Percentiles rank a stretch among this genome's conserved stretches.
Conservation (phyloP, 2,113 vertebrate species). For the Sinocyclocheilus anophthalmus region DNA sequence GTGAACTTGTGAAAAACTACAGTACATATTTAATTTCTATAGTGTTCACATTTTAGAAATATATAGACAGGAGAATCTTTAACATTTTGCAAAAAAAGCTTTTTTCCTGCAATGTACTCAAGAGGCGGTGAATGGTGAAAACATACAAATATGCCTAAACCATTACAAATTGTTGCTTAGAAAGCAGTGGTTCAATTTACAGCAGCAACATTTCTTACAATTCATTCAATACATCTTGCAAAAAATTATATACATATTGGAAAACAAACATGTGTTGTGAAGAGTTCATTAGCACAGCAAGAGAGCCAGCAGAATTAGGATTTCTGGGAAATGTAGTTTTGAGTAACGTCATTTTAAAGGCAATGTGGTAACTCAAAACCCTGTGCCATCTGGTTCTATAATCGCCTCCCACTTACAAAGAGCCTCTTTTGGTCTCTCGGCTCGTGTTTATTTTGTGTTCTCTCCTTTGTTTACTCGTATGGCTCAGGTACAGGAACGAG, state of each 20-base stretch:
- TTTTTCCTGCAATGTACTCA: too few species aligned
- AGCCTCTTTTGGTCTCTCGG: conserved; percentile 46
- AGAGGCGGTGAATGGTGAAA: neutral
- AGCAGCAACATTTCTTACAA: conserved; percentile 10
- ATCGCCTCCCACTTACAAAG: conserved; percentile 64
- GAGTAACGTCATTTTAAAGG: conserved; percentile 54
- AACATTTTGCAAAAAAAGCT: too few species aligned
- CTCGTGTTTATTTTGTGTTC: conserved; percentile 63
- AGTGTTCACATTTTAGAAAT: too few species aligned
- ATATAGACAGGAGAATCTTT: too few species aligned
- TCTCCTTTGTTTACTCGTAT: conserved; percentile 59
- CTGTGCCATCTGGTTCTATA: conserved; percentile 56
- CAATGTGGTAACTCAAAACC: conserved; percentile 67
- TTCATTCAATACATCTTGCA: neutral
- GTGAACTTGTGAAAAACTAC: too few species aligned
- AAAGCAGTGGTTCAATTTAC: neutral
- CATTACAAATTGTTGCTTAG: neutral
- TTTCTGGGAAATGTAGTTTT: conserved; percentile 67
- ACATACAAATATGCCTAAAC: neutral
- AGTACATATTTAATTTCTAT: too few species aligned
- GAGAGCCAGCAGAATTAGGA: conserved; percentile 63
- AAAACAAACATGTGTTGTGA: neutral
- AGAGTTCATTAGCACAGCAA: neutral
- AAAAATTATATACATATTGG: neutral
- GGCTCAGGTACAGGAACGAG: conserved; percentile 57